Conservation (phyloP, 2,888 invertebrate genomes). For the Epicampocera succincta region DNA sequence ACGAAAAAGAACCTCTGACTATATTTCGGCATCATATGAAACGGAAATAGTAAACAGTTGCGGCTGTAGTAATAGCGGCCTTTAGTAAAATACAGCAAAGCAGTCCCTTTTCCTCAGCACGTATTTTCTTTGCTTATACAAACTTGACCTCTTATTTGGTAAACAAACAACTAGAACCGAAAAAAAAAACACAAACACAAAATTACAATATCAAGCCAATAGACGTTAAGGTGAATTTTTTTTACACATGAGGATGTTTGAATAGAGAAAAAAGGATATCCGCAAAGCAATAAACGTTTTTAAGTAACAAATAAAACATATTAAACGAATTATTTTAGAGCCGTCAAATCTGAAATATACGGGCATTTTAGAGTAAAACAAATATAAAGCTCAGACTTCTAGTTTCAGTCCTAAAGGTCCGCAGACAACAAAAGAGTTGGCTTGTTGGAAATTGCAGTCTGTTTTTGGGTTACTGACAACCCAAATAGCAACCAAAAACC, state of each 20-base stretch:
- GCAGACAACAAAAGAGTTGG: slow-evolving; percentile 48
- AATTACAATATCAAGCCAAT: not conserved
- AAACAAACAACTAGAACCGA: slow-evolving; percentile 18
- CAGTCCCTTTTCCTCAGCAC: slow-evolving; percentile 18
- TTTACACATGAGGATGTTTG: not conserved
- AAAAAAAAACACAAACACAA: not conserved
- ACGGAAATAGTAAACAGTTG: slow-evolving; percentile 55
- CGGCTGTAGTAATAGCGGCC: slow-evolving; percentile 46
- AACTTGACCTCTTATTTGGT: slow-evolving; percentile 14
- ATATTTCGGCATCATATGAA: slow-evolving; percentile 48
- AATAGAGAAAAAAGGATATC: not conserved
- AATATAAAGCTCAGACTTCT: too few relatives aligned
- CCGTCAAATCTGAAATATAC: too few relatives aligned
- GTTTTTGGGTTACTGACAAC: slow-evolving; percentile 41
- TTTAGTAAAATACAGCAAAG: slow-evolving; percentile 48
- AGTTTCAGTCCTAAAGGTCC: too few relatives aligned
- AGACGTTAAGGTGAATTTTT: not conserved
- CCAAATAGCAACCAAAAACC: not conserved
- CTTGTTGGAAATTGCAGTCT: slow-evolving; percentile 51
- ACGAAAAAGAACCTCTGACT: slow-evolving; percentile 1
- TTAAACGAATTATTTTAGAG: too few relatives aligned
- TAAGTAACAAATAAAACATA: too few relatives aligned
- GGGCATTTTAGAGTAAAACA: too few relatives aligned
- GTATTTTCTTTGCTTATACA: slow-evolving; percentile 11
- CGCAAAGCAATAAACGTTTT: too few relatives aligned